Conservation (phyloP, 2,888 invertebrate species). For the Eilema sororculum region DNA sequence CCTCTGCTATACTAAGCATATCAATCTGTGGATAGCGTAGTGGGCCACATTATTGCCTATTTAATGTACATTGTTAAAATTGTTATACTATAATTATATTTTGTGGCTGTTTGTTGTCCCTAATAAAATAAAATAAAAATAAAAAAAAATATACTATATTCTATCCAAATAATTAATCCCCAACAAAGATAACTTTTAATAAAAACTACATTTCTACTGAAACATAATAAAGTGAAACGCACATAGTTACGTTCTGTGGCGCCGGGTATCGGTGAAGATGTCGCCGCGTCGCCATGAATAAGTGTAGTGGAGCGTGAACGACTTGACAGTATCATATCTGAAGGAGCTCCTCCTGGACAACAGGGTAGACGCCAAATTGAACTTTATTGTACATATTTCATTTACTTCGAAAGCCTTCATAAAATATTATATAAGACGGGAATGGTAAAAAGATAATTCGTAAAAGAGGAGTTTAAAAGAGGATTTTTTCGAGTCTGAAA, state of each 20-base stretch:
- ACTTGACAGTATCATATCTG: conserved; percentile 80
- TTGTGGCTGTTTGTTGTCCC: no score
- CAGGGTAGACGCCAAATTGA: conserved; percentile 77
- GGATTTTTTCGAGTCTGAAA: conserved; percentile 6
- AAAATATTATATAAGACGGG: conserved; percentile 29
- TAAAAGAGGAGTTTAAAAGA: conserved; percentile 10
- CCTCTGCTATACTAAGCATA: no score
- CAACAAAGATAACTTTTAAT: no score
- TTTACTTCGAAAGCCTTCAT: conserved; percentile 60
- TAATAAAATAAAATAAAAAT: no score
- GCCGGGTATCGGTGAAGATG: conserved; percentile 63
- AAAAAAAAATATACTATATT: no score
- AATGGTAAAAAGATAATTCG: conserved; percentile 14
- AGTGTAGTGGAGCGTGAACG: conserved; percentile 73
- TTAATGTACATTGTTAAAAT: no score
- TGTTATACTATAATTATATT: no score
- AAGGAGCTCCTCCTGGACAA: conserved; percentile 51
- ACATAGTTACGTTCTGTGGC: conserved; percentile 35
- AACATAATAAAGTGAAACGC: conserved; percentile 9
- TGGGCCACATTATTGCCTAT: no score
- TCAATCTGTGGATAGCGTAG: no score
- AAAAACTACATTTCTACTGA: neutral
- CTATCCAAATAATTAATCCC: no score
- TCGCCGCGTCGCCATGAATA: conserved; percentile 66
- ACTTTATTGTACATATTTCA: conserved; percentile 84